Evolutionary conservation across 53 echinoderm and acorn worm species (phyloP).

Genomic region (Actinopyga echinites): DNA sequence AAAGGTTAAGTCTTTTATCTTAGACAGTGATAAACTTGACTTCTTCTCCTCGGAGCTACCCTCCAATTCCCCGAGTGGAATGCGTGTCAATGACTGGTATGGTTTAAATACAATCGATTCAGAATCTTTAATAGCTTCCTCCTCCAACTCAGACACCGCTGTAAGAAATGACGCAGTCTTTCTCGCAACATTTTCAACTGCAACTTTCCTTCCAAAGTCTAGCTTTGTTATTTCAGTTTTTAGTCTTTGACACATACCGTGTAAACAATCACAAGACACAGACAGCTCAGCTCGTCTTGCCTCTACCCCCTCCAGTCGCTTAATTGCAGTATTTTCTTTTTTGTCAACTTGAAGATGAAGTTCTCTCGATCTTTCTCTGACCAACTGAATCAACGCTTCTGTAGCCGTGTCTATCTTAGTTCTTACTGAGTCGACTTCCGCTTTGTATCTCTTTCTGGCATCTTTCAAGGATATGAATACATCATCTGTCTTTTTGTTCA

Average conservation of each 20-base stretch:
- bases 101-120: no score
- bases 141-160: background rate
- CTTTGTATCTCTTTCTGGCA: background rate
- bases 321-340: no score
- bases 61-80: no score
- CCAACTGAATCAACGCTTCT: background rate
- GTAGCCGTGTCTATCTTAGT: background rate
- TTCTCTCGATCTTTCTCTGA: background rate
- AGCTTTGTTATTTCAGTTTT: background rate
- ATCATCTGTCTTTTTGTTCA: background rate
- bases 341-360: background rate
- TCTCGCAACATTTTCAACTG: background rate
- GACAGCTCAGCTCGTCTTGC: background rate
- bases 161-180: background rate
- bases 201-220: background rate
- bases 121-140: background rate
- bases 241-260: background rate
- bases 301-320: background rate
- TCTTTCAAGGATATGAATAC: background rate
- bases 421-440: background rate
- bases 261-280: background rate
- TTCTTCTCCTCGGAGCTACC: no score
- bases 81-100: no score
- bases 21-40: no score
- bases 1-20: no score